phyloP scores from a whole-genome alignment of 2,888 invertebrate species.

The Ectemnius continuus region DNA sequence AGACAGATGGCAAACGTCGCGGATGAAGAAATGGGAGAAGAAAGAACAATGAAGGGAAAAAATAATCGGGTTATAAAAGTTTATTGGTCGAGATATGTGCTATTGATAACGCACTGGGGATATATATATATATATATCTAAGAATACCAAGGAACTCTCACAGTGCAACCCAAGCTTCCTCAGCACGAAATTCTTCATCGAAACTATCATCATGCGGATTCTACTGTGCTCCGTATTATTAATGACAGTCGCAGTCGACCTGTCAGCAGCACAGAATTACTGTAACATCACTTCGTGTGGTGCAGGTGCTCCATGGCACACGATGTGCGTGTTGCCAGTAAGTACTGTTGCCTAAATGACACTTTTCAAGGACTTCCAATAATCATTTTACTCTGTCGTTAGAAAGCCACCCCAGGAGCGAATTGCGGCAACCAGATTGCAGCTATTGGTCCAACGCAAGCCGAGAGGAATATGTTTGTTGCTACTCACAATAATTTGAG shows the following conservation, averaged over 20 bases:
- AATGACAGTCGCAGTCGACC: background rate
- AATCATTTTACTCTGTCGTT: background rate
- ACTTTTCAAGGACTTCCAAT: background rate
- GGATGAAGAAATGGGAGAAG: background rate
- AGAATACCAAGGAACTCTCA: background rate
- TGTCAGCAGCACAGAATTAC: constrained; percentile 2
- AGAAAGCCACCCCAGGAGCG: constrained; percentile 16
- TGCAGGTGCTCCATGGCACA: constrained; percentile 4
- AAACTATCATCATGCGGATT: constrained; percentile 1
- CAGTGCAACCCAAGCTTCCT: too few relatives aligned
- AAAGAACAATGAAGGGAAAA: background rate
- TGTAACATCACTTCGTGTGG: constrained; percentile 29
- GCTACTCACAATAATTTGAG: constrained; percentile 72
- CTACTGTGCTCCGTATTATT: background rate
- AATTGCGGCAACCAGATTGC: background rate
- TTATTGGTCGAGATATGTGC: background rate
- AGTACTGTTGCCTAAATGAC: constrained; percentile 16
- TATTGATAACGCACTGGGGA: background rate
- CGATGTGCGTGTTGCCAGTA: constrained; percentile 41
- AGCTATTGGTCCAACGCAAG: background rate
- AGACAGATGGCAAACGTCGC: background rate
- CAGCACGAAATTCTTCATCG: too few relatives aligned
- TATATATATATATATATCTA: background rate
- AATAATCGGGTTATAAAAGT: background rate
- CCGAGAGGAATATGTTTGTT: constrained; percentile 2